Conservation (phyloP, 2,888 invertebrate species). For the Frankliniella fusca region DNA sequence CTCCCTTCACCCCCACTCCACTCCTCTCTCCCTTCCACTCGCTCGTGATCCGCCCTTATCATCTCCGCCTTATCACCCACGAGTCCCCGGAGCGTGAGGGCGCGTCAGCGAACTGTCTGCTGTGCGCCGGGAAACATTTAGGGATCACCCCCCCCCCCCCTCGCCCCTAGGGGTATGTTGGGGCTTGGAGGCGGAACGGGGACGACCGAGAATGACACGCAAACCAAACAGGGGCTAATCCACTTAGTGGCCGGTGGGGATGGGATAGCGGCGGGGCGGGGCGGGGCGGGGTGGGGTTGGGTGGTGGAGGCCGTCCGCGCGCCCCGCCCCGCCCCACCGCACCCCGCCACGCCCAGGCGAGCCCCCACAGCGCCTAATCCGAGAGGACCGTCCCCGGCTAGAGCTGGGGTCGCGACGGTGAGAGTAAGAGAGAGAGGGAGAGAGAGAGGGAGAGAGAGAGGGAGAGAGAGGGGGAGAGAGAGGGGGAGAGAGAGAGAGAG, state of each 20-base stretch:
- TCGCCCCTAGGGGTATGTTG: too few relatives aligned
- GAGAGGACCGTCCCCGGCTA: slow-evolving; percentile 2
- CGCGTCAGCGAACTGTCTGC: too few relatives aligned
- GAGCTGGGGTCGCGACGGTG: slow-evolving; percentile 33
- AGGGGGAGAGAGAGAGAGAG: slow-evolving; percentile 31
- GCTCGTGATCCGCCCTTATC: too few relatives aligned
- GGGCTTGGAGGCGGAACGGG: slow-evolving; percentile 28
- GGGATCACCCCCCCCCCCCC: too few relatives aligned
- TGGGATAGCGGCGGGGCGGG: slow-evolving; percentile 33
- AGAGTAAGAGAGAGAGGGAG: slow-evolving; percentile 30
- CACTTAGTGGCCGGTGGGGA: slow-evolving; percentile 29
- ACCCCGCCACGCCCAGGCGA: background rate
- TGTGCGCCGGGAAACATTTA: too few relatives aligned
- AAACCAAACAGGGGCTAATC: slow-evolving; percentile 22
- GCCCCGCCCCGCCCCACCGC: background rate
- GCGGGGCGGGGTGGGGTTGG: background rate
- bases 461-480: slow-evolving; percentile 32
- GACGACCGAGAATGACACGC: slow-evolving; percentile 16
- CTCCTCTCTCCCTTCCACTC: too few relatives aligned
- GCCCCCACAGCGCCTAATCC: background rate
- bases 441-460: slow-evolving; percentile 32
- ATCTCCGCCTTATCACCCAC: too few relatives aligned
- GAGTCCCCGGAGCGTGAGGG: too few relatives aligned
- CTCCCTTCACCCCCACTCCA: too few relatives aligned
- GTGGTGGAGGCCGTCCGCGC: background rate